A percentile compares a stretch with the other conserved stretches of the same genome.
phyloP scores from a whole-genome alignment of 2,113 vertebrate species.

The Falcunculus frontatus region DNA sequence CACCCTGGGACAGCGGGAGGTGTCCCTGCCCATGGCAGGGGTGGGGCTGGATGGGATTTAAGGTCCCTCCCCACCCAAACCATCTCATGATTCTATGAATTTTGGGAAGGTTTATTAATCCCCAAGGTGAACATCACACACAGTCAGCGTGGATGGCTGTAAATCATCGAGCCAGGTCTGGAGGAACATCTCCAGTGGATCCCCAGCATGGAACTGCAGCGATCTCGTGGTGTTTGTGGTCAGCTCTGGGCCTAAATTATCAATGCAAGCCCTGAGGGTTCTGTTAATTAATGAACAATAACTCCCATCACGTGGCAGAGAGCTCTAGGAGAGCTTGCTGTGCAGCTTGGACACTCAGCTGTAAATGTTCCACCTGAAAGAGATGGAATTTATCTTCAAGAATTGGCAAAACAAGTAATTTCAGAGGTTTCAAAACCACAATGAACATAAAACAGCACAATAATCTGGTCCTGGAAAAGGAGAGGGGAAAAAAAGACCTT shows the following conservation, averaged over 20 bases:
- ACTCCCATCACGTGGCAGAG: neutral
- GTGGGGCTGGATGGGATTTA: neutral
- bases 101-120: neutral
- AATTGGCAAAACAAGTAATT: neutral
- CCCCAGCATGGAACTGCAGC: neutral
- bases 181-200: neutral
- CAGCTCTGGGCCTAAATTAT: neutral
- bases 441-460: neutral
- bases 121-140: neutral
- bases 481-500: neutral
- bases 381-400: neutral
- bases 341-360: neutral
- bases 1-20: fast-evolving
- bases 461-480: neutral
- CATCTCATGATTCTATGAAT: neutral
- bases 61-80: neutral
- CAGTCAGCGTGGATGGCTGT: neutral
- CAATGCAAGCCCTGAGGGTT: neutral
- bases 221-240: neutral
- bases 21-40: neutral
- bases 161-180: neutral
- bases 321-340: neutral
- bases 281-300: neutral
- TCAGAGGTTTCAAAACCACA: neutral
- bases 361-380: neutral